phyloP scores from a whole-genome alignment of 2,888 invertebrate genomes.

The Megaustenia siamemsis region DNA sequence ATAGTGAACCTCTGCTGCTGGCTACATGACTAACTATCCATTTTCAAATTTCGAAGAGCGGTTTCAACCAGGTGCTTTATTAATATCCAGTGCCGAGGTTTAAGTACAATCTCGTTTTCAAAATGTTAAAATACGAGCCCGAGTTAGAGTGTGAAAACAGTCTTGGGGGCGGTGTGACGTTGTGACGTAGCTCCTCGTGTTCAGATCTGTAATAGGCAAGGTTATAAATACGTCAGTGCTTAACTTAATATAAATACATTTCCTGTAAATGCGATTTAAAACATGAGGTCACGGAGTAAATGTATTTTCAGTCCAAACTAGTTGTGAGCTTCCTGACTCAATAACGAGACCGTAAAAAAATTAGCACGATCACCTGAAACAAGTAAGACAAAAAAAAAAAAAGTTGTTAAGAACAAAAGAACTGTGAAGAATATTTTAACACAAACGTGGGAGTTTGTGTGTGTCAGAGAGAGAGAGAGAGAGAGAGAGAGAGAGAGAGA shows the following conservation, averaged over 20 bases:
- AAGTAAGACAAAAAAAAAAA: too few species aligned
- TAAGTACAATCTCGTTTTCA: not conserved
- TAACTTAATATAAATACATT: not conserved
- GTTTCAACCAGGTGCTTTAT: not conserved
- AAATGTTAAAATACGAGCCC: not conserved
- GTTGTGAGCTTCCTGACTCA: too few species aligned
- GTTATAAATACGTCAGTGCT: not conserved
- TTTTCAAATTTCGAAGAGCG: not conserved
- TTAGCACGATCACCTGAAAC: too few species aligned
- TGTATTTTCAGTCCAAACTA: too few species aligned
- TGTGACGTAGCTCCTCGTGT: slow-evolving; percentile 1
- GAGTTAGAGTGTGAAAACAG: not conserved
- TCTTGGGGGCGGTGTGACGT: not conserved
- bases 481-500: too few species aligned
- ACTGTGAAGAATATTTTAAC: too few species aligned
- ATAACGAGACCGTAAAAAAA: too few species aligned
- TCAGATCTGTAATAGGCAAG: not conserved
- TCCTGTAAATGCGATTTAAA: not conserved
- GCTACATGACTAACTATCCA: not conserved
- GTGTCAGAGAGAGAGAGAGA: too few species aligned
- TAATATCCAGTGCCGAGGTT: not conserved
- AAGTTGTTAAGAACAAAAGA: too few species aligned
- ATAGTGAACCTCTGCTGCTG: not conserved
- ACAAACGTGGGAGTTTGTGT: too few species aligned
- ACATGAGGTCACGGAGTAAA: too few species aligned